phyloP scores from a whole-genome alignment of 2,113 vertebrate genomes.

The Stigmatopora argus region DNA sequence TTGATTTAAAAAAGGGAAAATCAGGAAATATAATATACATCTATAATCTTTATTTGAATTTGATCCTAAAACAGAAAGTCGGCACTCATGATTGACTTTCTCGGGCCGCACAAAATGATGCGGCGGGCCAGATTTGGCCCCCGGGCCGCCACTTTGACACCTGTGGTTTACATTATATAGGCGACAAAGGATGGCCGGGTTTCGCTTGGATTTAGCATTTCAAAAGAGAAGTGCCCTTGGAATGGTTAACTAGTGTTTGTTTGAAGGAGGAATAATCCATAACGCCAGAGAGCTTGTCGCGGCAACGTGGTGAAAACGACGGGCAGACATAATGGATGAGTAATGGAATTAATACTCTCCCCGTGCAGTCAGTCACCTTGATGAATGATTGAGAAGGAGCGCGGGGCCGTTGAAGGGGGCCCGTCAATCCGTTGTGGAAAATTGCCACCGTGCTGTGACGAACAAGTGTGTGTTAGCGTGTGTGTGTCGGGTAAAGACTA shows the following conservation, averaged over 20 bases:
- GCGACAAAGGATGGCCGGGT: too few species aligned
- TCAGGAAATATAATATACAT: too few species aligned
- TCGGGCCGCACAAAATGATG: too few species aligned
- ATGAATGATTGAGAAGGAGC: conserved; percentile 38
- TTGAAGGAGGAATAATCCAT: conserved; percentile 25
- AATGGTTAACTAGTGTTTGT: conserved; percentile 36
- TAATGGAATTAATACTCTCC: conserved; percentile 50
- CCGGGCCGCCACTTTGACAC: too few species aligned
- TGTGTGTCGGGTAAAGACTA: conserved; percentile 16
- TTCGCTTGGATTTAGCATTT: background rate
- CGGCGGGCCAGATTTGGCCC: too few species aligned
- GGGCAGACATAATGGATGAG: conserved; percentile 38
- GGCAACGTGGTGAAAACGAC: conserved; percentile 35
- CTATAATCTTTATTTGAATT: too few species aligned
- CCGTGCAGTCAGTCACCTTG: conserved; percentile 59
- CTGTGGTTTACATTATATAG: too few species aligned
- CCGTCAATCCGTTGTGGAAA: conserved; percentile 41
- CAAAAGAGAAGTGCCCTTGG: conserved; percentile 23
- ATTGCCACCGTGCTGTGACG: background rate
- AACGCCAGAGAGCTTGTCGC: conserved; percentile 24
- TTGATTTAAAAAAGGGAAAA: too few species aligned
- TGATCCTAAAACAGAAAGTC: too few species aligned
- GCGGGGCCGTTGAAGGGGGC: conserved; percentile 14
- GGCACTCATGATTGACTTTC: too few species aligned
- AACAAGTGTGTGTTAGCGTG: background rate